phyloP scores from a whole-genome alignment of 2,113 vertebrate genomes.

The Tympanuchus pallidicinctus region DNA sequence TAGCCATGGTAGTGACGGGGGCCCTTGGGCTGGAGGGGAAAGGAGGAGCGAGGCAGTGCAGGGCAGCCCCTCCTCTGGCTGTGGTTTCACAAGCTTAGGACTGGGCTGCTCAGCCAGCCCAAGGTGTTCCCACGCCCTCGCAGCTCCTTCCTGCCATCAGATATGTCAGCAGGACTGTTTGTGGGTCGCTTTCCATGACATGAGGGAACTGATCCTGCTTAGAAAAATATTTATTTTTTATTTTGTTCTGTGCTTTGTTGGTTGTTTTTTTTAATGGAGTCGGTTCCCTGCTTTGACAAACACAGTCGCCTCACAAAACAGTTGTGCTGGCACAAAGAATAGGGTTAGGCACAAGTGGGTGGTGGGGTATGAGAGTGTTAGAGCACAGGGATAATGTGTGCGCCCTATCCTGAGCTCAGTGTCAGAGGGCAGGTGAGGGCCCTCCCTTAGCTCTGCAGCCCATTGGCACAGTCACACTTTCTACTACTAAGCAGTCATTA shows the following conservation, averaged over 20 bases:
- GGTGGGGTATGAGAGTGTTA: background rate
- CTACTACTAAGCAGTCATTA: background rate
- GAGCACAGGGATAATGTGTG: background rate
- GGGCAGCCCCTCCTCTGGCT: background rate
- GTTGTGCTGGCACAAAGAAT: background rate
- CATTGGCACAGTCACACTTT: background rate
- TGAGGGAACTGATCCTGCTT: slow-evolving; percentile 29
- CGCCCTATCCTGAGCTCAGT: background rate
- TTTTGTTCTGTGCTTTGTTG: background rate
- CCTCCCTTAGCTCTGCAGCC: background rate
- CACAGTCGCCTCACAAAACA: background rate
- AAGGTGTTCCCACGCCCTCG: slow-evolving; percentile 72
- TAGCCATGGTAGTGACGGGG: slow-evolving; percentile 4
- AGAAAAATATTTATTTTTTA: slow-evolving; percentile 37
- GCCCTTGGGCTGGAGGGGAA: background rate
- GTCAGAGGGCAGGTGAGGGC: background rate
- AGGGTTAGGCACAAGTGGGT: background rate
- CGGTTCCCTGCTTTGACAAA: background rate
- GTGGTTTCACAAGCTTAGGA: slow-evolving; percentile 32
- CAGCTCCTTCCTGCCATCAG: slow-evolving; percentile 65
- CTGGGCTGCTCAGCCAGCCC: slow-evolving; percentile 10
- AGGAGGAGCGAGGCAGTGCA: background rate
- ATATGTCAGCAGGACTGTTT: slow-evolving; percentile 58
- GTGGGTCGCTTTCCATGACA: slow-evolving; percentile 58
- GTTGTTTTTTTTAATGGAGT: background rate